A percentile compares a stretch with the other conserved stretches of the same genome.
These are phyloP conservation scores for Planiliza haematocheilus DNA, from an alignment of 2,113 vertebrate species.

Conservation along the genomic window DNA sequence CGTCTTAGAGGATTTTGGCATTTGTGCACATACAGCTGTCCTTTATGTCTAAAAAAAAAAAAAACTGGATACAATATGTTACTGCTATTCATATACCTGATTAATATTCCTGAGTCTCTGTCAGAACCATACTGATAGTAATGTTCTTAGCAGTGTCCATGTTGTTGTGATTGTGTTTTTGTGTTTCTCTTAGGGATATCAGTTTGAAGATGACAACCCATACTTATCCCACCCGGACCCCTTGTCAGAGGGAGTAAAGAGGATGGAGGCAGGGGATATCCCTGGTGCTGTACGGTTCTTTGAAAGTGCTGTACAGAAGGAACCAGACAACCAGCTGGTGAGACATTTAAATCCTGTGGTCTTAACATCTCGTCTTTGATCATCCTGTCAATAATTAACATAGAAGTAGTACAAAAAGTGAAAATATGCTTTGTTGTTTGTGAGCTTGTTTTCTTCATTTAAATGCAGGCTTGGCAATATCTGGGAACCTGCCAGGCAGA, in stretches of 20 bases:
- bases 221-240: slow-evolving; percentile 91
- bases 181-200: slow-evolving; percentile 87
- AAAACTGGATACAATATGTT: background rate
- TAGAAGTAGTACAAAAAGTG: slow-evolving; percentile 1
- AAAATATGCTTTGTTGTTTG: background rate
- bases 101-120: background rate
- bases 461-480: slow-evolving; percentile 95
- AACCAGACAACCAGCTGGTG: slow-evolving; percentile 95
- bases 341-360: slow-evolving; percentile 53
- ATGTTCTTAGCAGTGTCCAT: background rate
- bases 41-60: background rate
- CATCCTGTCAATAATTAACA: background rate
- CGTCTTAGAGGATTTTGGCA: slow-evolving; percentile 21
- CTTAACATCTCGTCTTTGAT: background rate
- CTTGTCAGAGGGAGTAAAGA: slow-evolving; percentile 90
- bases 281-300: slow-evolving; percentile 95
- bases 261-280: slow-evolving; percentile 93
- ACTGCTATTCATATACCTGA: background rate
- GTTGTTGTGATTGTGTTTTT: background rate
- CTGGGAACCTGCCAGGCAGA: slow-evolving; percentile 98
- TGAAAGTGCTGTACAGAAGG: slow-evolving; percentile 93
- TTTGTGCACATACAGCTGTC: slow-evolving; percentile 3
- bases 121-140: background rate
- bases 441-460: background rate
- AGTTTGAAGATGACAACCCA: slow-evolving; percentile 98